Evolutionary conservation across 2,113 vertebrate genomes (phyloP), one percentile per base, ranked within the genome.

Genomic region (Serinus canaria): DNA sequence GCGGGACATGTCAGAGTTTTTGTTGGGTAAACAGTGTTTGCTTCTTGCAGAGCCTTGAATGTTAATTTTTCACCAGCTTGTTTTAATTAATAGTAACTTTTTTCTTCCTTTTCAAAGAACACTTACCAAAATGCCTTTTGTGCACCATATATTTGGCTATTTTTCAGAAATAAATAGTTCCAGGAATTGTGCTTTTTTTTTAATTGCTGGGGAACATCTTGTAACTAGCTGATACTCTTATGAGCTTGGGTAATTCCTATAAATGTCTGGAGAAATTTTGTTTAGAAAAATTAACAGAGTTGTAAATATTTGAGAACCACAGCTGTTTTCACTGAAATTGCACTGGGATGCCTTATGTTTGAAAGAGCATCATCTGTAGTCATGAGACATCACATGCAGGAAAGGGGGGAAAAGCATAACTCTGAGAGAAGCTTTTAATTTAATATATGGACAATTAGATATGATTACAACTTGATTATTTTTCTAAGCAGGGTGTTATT

Each of bases 271-370:
- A 89, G 49, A 87, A 85, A 76, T 53, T 69, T 84, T 92, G 89
- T 95, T 95, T 94, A 72, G 69, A 75, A 82, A 75, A 72, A 92
- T 37, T 20, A 75, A 24, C 14, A 60, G 81, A 44, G 41, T 84
- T 82, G 64, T 89, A 96, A 97, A 95, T 89, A 92, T 78, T 94
- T 90, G 83, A 93, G 83, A 93, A 56, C 6, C 21, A 55, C 94
- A 92, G 89, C 96, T 97, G 87, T 78, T 81, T 70, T 81, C 56
- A 37, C 2, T 87, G 83, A 53, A 74, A 20, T 20, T 73, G 35
- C 9, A 5, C 28, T 67, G 68, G 7, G 64, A 25, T 63, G 37
- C 46, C 15, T 3, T 31, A 8, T 20, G 44, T 91, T 90, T 78
- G 47, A 64, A 81, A 31, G 33, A 44, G 11, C 37, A 39, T 83